Conservation (phyloP, 2,113 vertebrate genomes). For the Cisticola juncidis region DNA sequence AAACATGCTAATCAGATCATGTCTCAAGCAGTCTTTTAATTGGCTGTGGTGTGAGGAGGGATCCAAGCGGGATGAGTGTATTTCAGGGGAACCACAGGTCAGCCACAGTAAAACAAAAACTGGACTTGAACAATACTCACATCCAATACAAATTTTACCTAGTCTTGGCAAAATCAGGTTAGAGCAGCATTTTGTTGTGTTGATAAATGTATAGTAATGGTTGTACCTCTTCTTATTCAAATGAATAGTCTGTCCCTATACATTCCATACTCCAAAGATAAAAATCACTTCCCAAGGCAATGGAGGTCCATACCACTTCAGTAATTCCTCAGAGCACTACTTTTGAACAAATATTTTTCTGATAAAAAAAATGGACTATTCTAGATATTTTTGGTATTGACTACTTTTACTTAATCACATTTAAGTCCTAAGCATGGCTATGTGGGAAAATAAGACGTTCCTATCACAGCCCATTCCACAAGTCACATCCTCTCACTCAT, state of each 20-base stretch:
- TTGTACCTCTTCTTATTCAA: not conserved
- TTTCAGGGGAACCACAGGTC: not conserved
- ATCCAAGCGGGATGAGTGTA: rapidly evolving
- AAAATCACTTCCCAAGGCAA: not conserved
- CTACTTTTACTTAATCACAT: not conserved
- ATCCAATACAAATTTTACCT: not conserved
- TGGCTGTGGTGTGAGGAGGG: not conserved
- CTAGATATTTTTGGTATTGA: not conserved
- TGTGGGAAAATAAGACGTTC: not conserved
- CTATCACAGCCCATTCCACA: not conserved
- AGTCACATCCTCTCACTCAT: not conserved
- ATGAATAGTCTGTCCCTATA: not conserved
- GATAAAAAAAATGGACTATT: not conserved
- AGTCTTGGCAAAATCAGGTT: not conserved
- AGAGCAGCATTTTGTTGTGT: not conserved
- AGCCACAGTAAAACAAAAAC: not conserved
- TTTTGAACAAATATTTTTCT: not conserved
- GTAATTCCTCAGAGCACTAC: not conserved
- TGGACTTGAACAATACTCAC: not conserved
- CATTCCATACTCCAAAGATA: not conserved
- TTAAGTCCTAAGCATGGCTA: not conserved
- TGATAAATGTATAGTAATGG: not conserved
- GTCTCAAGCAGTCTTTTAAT: conserved; percentile 27
- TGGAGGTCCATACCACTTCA: not conserved
- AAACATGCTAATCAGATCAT: not conserved